These are phyloP conservation scores for Xanthostigma xanthostigma DNA, from an alignment of 2,888 invertebrate genomes.

Conservation along the genomic window DNA sequence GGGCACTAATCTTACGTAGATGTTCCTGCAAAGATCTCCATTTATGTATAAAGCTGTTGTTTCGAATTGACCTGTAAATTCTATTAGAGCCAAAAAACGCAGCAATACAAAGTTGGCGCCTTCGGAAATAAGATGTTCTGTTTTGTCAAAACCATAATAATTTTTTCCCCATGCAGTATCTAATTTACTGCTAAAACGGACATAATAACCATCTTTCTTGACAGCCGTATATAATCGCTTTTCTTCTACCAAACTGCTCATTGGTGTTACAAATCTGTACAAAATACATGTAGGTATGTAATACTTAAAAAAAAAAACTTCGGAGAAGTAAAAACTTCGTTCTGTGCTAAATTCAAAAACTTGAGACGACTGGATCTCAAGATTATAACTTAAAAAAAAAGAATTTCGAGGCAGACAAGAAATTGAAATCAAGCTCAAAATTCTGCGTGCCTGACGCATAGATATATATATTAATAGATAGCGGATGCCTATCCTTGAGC, in stretches of 20 bases:
- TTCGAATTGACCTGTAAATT: conserved; percentile 37
- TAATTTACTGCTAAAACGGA: conserved; percentile 32
- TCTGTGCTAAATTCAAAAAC: too few relatives aligned
- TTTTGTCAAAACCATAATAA: conserved; percentile 34
- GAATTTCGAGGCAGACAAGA: too few relatives aligned
- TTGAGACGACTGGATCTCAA: too few relatives aligned
- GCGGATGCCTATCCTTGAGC: too few relatives aligned
- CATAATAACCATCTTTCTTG: conserved; percentile 38
- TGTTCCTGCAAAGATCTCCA: conserved; percentile 40
- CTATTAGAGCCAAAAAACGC: conserved; percentile 39
- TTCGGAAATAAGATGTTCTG: conserved; percentile 41
- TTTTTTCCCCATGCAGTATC: conserved; percentile 30
- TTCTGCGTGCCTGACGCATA: too few relatives aligned
- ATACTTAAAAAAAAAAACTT: too few relatives aligned
- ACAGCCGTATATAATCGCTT: conserved; percentile 38
- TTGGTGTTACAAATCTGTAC: too few relatives aligned
- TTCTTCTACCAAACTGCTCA: conserved; percentile 25
- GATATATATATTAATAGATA: too few relatives aligned
- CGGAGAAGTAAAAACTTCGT: too few relatives aligned
- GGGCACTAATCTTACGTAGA: conserved; percentile 35
- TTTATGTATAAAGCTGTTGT: conserved; percentile 40
- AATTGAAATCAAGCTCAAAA: too few relatives aligned
- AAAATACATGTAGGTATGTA: too few relatives aligned
- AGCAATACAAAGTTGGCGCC: conserved; percentile 44
- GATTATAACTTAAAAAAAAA: too few relatives aligned